Evolutionary conservation across 1,140 invertebrate species (phyloP), one percentile per base, ranked within the genome.

Genomic region (Episyrphus balteatus): DNA sequence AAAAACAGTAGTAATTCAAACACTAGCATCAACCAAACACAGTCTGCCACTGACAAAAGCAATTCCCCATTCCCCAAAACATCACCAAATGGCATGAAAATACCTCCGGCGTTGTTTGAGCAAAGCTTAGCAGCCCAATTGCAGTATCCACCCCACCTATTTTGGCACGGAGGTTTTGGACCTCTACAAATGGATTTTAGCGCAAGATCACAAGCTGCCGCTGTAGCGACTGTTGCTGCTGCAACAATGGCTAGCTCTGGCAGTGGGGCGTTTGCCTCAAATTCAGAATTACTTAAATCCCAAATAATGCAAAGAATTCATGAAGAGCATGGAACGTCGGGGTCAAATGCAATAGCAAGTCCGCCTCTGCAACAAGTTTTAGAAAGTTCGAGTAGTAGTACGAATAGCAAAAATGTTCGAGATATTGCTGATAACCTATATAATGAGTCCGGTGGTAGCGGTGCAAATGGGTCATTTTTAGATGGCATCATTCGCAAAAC

Each of bases 401-500:
- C 66, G 51, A 70, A 21, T 48, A 53, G 56, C 46, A 62, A 59
- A 32, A 59, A 51, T 63, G 50, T 62, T 73, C 30, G 67, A 64
- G 40, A 83, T 59, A 71, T 73, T 42, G 70, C 76, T 61, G 77
- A 50, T 75, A 82, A 53, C 75, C 59, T 82, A 15, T 75, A 82
- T n/a, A n/a, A n/a, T 53, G 78, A 81, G 37, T 72, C 73, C 8
- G 21, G 21, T 26, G 21, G 21, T 5, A 67, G 74, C 1, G 75
- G 74, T 6, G 75, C 80, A 6, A 86, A 86, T 62, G 83, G 83
- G 3, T 82, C 76, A 51, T 84, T 87, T 59, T 68, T 87, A 42
- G 86, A 88, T 56, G 85, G 83, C 43, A 83, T 88, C 48, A 89
- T 89, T 56, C 74, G 86, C 50, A 85, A 84, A 77, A 44, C 76